A percentile compares a stretch with the other conserved stretches of the same genome.
Conservation (phyloP, 2,797 vertebrate genomes). For the Rhinatrema bivittatum region DNA sequence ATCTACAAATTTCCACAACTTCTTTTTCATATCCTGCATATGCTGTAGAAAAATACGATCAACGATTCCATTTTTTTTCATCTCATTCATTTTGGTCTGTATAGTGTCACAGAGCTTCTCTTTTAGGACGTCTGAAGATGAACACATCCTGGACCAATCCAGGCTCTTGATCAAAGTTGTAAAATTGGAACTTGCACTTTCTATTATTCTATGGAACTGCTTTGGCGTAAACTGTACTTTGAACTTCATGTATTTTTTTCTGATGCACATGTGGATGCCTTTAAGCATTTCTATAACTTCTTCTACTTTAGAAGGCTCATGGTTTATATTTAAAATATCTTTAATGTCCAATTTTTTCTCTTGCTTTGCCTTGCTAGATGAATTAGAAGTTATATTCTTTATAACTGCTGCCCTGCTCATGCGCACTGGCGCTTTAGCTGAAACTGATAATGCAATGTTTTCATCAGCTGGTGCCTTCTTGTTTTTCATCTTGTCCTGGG, state of each 20-base stretch:
- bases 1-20: conserved; percentile 91
- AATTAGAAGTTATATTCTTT: conserved; percentile 18
- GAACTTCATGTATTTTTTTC: conserved; percentile 95
- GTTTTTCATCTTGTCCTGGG: conserved; percentile 20
- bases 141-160: conserved; percentile 69
- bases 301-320: conserved; percentile 60
- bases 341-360: conserved; percentile 51
- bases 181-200: conserved; percentile 80
- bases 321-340: conserved; percentile 57
- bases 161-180: conserved; percentile 75
- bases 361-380: conserved; percentile 35
- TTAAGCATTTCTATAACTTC: conserved; percentile 83
- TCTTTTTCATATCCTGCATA: conserved; percentile 81
- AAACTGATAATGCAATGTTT: conserved; percentile 27
- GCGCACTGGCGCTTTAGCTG: conserved; percentile 25
- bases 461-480: conserved; percentile 8
- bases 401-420: conserved; percentile 36
- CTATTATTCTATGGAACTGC: conserved; percentile 83
- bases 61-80: conserved; percentile 83
- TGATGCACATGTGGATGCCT: conserved; percentile 70
- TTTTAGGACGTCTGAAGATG: conserved; percentile 61
- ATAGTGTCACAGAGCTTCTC: conserved; percentile 70
- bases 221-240: conserved; percentile 82
- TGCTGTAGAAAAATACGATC: conserved; percentile 89
- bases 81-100: conserved; percentile 67